Evolutionary conservation across 2,113 vertebrate species (phyloP), one percentile per base, ranked within the genome.

Genomic region (Aptenodytes patagonicus): DNA sequence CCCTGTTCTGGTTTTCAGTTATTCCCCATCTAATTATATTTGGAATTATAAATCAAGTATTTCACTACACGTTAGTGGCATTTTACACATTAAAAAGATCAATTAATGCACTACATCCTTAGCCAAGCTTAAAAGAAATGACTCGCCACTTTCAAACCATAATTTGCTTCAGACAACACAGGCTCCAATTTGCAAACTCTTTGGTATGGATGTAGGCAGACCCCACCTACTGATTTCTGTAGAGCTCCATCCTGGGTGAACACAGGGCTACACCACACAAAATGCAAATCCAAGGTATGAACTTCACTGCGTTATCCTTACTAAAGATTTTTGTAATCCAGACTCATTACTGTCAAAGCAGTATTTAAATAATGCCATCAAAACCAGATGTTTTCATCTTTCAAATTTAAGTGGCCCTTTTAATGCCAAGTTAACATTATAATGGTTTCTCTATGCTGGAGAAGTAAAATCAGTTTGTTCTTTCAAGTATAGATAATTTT

Each of bases 131-230:
- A 94, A 73, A 95, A 78, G 77, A 88, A 93, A 93, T 65, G 14
- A 90, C 62, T 87, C 4, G 11, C 32, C 68, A 42, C 34, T 92
- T 93, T 87, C 57, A 90, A 95, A 64, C 71, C 88, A 10, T 87
- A 92, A 97, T 95, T 97, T 94, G 49, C 60, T 83, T 80, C 79
- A 90, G 77, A 90, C 65, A 81, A 82, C 83, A 83, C 6, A 86
- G 73, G 87, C 68, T 81, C 54, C n/a, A 72, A 89, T 90, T 79
- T 95, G 66, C 84, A 93, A 94, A 93, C 78, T 90, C 82, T 65
- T 83, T 5, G 3, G 49, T 36, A 73, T 6, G 2, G 75, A 96
- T 82, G 62, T 17, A 94, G 70, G 87, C 64, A 96, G 82, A 95
- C 66, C 54, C 49, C 83, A 92, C 42, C 93, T 87, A 90, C 86